Conservation (phyloP, 2,113 vertebrate species). For the Poeciliopsis retropinna region DNA sequence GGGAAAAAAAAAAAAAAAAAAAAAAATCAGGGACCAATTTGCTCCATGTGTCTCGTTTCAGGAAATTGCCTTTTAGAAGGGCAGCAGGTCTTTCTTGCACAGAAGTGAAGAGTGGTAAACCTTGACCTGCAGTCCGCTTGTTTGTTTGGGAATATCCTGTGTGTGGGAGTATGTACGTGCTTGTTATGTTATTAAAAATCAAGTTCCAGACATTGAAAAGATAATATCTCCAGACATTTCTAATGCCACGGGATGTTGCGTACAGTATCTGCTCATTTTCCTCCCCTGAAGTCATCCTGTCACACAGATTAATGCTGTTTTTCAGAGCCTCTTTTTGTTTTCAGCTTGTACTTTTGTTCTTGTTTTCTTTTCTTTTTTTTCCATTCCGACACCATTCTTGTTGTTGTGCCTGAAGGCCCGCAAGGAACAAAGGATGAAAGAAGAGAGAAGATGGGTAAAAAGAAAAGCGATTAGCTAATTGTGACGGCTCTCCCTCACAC, state of each 20-base stretch:
- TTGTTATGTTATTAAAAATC: constrained; percentile 25
- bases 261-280: constrained; percentile 37
- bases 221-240: constrained; percentile 60
- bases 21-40: constrained; percentile 51
- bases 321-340: constrained; percentile 25
- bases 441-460: constrained; percentile 26
- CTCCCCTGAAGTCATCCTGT: constrained; percentile 43
- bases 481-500: constrained; percentile 49
- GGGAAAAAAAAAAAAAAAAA: constrained; percentile 6
- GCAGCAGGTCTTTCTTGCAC: constrained; percentile 54
- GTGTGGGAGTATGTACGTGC: constrained; percentile 7
- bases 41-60: constrained; percentile 72
- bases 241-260: constrained; percentile 30
- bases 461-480: constrained; percentile 62
- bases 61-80: constrained; percentile 75
- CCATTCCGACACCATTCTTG: constrained; percentile 13
- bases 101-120: constrained; percentile 48
- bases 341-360: constrained; percentile 10
- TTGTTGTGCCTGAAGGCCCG: constrained; percentile 29
- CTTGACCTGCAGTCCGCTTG: constrained; percentile 27
- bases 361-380: constrained; percentile 6
- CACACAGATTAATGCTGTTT: constrained; percentile 35
- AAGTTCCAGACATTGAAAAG: constrained; percentile 17
- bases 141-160: constrained; percentile 52
- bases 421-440: constrained; percentile 18